Evolutionary conservation across 2,888 invertebrate genomes (phyloP).

Genomic region (Aromia moschata): DNA sequence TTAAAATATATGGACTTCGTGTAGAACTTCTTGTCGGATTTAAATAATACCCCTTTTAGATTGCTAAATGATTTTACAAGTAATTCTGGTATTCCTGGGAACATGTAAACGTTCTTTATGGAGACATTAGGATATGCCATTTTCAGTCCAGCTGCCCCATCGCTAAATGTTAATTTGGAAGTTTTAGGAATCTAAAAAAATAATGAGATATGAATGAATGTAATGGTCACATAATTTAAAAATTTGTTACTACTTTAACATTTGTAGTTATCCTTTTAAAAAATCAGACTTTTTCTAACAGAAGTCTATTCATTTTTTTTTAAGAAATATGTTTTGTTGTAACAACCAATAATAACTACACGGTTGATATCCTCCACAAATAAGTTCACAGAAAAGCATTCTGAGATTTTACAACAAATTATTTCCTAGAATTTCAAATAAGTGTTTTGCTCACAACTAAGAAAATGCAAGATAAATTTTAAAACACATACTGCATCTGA

Average conservation of each 20-base stretch:
- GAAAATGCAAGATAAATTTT: too few relatives aligned
- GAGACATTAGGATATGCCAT: constrained; percentile 63
- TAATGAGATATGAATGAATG: background rate
- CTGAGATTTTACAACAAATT: too few relatives aligned
- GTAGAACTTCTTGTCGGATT: constrained; percentile 59
- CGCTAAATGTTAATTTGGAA: constrained; percentile 62
- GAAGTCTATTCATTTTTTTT: too few relatives aligned
- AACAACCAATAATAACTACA: too few relatives aligned
- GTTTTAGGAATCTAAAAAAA: constrained; percentile 63
- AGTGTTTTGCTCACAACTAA: too few relatives aligned
- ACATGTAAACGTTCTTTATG: constrained; percentile 72
- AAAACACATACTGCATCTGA: too few relatives aligned
- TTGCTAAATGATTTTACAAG: constrained; percentile 60
- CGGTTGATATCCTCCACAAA: too few relatives aligned
- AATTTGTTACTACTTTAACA: background rate
- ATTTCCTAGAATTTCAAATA: too few relatives aligned
- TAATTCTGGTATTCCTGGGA: constrained; percentile 75
- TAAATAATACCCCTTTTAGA: constrained; percentile 58
- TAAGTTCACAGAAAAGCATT: too few relatives aligned
- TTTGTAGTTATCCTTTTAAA: background rate
- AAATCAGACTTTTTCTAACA: background rate
- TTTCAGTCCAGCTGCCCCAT: constrained; percentile 48
- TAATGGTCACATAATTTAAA: background rate
- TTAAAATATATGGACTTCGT: constrained; percentile 62
- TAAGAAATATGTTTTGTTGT: too few relatives aligned